Evolutionary conservation across 23 tunicate genomes (phyloP).

Genomic region (Halocynthia aurantium): DNA sequence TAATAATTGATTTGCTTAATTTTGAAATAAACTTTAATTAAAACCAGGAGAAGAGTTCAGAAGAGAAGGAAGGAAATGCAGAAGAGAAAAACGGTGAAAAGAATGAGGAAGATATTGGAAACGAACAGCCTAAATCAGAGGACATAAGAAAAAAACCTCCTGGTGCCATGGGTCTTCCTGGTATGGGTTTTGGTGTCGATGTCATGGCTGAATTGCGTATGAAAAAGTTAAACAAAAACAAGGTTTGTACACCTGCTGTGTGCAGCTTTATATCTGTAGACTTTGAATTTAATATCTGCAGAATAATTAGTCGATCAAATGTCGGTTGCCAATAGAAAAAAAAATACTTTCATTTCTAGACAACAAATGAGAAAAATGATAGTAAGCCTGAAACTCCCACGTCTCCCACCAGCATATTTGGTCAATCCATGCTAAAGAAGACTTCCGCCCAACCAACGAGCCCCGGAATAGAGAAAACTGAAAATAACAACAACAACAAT

Average conservation of each 20-base stretch:
- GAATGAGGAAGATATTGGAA: constrained; percentile 6
- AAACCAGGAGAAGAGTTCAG: too few species aligned
- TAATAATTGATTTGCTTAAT: too few species aligned
- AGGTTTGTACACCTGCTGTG: not conserved
- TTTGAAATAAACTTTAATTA: too few species aligned
- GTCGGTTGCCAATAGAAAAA: too few species aligned
- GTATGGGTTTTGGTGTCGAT: constrained; percentile 63
- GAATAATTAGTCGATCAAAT: too few species aligned
- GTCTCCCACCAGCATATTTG: constrained; percentile 6
- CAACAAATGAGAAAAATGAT: not conserved
- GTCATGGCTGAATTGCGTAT: constrained; percentile 63
- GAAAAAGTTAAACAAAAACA: constrained; percentile 49
- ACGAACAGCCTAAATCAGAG: not conserved
- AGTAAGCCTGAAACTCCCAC: constrained; percentile 11
- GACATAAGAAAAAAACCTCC: constrained; percentile 29
- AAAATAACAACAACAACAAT: constrained; percentile 25
- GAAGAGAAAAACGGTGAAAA: constrained; percentile 17
- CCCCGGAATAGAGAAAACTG: constrained; percentile 7
- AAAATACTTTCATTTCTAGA: too few species aligned
- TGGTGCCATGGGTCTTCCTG: constrained; percentile 60
- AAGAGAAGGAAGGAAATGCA: too few species aligned
- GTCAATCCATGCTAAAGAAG: constrained; percentile 39
- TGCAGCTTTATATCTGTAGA: not conserved
- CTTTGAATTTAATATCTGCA: too few species aligned
- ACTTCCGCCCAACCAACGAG: constrained; percentile 1